phyloP scores from a whole-genome alignment of 1,140 invertebrate species.

The Anastatus disparis region DNA sequence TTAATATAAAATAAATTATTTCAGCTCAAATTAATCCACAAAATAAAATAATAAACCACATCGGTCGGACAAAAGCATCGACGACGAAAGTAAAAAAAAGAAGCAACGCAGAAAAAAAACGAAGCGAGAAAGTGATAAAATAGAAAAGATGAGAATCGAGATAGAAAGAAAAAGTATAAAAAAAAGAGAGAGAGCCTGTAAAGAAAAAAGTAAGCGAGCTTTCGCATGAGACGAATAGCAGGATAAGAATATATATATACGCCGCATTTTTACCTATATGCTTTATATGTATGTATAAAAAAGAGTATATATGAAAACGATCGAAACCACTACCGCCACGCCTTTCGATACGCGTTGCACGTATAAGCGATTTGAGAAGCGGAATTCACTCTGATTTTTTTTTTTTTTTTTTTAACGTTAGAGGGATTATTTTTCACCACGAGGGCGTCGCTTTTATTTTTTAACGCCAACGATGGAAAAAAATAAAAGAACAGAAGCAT shows the following conservation, averaged over 20 bases:
- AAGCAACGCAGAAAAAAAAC: background rate
- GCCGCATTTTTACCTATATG: too few species aligned
- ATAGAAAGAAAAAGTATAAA: background rate
- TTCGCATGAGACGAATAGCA: conserved; percentile 28
- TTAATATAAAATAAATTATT: too few species aligned
- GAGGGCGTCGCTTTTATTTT: conserved; percentile 22
- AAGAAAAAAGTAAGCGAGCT: conserved; percentile 3
- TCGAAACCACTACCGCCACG: conserved; percentile 15
- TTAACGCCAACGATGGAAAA: background rate
- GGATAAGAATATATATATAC: conserved; percentile 33
- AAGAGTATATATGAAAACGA: background rate
- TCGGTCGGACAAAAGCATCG: background rate
- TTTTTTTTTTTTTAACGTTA: background rate
- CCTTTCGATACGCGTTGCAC: conserved; percentile 30
- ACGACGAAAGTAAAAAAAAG: background rate
- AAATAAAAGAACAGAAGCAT: too few species aligned
- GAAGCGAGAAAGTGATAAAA: conserved; percentile 8
- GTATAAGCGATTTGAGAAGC: conserved; percentile 37
- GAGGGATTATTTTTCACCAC: conserved; percentile 36
- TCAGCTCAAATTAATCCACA: background rate
- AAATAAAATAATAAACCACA: background rate
- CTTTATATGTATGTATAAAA: too few species aligned
- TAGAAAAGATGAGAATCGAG: conserved; percentile 19
- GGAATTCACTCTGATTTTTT: conserved; percentile 16
- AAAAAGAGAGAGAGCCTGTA: background rate